Evolutionary conservation across 2,113 vertebrate genomes (phyloP).

Genomic region (Sitta europaea): DNA sequence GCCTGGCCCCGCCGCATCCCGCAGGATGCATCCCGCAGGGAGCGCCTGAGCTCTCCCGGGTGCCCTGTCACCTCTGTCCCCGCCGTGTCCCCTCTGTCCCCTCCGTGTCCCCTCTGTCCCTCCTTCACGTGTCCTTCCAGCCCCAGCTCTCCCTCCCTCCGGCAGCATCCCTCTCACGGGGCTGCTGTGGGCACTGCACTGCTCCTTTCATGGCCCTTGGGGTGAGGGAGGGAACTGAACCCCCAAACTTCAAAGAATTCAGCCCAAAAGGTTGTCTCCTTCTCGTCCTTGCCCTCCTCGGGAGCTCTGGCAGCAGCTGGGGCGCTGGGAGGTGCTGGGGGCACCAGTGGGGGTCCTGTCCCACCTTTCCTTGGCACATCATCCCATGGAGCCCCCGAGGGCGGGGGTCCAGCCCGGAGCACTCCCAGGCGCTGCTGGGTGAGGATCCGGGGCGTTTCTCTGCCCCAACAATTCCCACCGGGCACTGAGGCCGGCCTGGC

Average conservation of each 20-base stretch:
- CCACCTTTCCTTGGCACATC: accelerated
- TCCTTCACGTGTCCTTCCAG: background rate
- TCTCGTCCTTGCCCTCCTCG: background rate
- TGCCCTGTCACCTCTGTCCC: background rate
- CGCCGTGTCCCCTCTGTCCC: background rate
- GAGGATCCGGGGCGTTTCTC: background rate
- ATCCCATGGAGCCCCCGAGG: accelerated
- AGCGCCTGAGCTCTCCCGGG: background rate
- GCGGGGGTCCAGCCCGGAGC: background rate
- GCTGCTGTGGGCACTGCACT: accelerated
- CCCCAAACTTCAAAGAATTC: background rate
- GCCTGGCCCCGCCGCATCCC: background rate
- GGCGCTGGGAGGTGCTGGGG: background rate
- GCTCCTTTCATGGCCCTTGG: accelerated
- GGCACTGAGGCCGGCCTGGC: background rate
- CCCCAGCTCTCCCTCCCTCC: background rate
- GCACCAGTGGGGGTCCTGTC: accelerated
- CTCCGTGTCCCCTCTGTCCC: background rate
- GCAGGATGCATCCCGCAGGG: background rate
- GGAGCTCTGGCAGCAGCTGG: accelerated
- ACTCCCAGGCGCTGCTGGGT: accelerated
- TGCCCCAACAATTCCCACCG: accelerated
- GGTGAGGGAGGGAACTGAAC: accelerated
- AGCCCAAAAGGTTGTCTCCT: accelerated
- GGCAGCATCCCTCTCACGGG: background rate